Evolutionary conservation across 2,888 invertebrate genomes (phyloP).

Genomic region (Bimastos eiseni): DNA sequence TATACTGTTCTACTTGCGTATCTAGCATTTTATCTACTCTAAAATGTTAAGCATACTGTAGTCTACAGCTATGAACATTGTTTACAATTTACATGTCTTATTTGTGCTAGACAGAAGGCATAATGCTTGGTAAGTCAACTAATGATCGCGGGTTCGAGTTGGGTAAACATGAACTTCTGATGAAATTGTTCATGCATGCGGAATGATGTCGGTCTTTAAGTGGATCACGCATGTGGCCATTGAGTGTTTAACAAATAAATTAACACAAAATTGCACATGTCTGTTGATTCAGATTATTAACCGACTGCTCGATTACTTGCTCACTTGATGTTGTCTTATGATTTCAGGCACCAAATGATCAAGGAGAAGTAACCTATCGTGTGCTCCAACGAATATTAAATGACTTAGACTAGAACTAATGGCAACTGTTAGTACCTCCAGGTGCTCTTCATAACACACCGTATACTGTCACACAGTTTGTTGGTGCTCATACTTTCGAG

Average conservation of each 20-base stretch:
- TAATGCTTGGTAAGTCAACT: too few species aligned
- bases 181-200: too few species aligned
- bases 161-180: too few species aligned
- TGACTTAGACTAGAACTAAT: not conserved
- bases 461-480: too few species aligned
- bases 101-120: too few species aligned
- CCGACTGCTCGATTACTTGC: constrained; percentile 20
- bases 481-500: too few species aligned
- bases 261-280: not conserved
- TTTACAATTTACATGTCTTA: not conserved
- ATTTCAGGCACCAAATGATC: not conserved
- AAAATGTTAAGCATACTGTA: not conserved
- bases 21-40: not conserved
- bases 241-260: too few species aligned
- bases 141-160: too few species aligned
- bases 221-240: too few species aligned
- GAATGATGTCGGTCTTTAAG: not conserved
- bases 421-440: too few species aligned
- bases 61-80: not conserved
- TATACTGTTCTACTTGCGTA: not conserved
- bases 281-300: not conserved
- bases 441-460: too few species aligned
- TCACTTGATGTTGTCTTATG: not conserved
- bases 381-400: not conserved
- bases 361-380: not conserved